Base-by-base conservation (phyloP, 2,113 vertebrate species). In the Saccopteryx bilineata region DNA sequence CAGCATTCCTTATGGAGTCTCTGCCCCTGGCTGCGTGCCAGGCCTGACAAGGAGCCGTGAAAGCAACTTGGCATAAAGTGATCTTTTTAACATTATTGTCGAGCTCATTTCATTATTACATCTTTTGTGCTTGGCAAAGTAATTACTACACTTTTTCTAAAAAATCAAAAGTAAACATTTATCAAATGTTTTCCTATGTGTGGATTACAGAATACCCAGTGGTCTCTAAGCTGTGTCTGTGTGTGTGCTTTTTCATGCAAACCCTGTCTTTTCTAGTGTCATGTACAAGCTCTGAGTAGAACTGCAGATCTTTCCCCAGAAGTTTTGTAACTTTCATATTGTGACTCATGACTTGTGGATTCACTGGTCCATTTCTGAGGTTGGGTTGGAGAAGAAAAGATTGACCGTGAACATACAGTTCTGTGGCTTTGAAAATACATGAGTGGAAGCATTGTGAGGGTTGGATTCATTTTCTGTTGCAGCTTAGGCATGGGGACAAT, bases 71-170 rank as follows among this genome's bases (percentile, higher is more conserved):
- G 97, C 95, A 93, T 28, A 19, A 61, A 86, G 28, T 84, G 81
- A 91, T 87, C 39, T 92, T 85, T 78, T 23, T 58, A 39, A 66
- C 85, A 68, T 68, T 7, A 7, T 0, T 2, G 3, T 92, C 82
- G 89, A 85, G 50, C 54, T 96, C 90, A 94, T 74, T 96, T 96
- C 91, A 75, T 75, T 74, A 21, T 75, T 92, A 56, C 52, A 21
- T 94, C 68, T 93, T 97, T 81, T 71, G 0, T 98, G 87, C 82
- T 96, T 96, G 71, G 92, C 89, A 96, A 97, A 88, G 60, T 96
- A 98, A 97, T 98, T 95, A 84, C 66, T 79, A 5, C 1, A 8
- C 78, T 83, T 61, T 71, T 65, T n/a, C 21, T 39, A 66, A 33
- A 33, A 12, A 83, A 17, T 90, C 84, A 74, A 96, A 91, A 72